Base-by-base conservation (phyloP, 2,888 invertebrate genomes). In the Mesochorus sp. region DNA sequence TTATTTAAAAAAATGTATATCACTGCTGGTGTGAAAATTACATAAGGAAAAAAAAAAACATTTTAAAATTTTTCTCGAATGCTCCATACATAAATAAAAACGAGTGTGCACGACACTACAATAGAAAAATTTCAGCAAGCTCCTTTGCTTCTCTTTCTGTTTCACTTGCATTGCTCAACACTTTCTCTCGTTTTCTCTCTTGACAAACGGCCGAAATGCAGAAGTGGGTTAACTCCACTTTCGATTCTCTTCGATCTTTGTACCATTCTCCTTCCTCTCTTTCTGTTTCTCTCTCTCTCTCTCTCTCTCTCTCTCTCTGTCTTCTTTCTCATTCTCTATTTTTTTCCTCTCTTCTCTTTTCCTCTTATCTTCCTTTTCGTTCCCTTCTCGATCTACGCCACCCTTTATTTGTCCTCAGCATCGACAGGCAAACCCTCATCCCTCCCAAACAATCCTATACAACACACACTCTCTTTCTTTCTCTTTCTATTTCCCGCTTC, bases 181-280 rank as follows among this genome's bases (percentile, higher is more conserved):
- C 53, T 28, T 24, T 34, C 49, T 55, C 34, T 31, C 42, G 12
- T n/a, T n/a, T n/a, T n/a, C n/a, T n/a, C 71, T 39, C n/a, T 83
- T 85, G 86, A 87, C 84, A 86, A 88, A 88, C 84, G 84, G 83
- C 84, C 84, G 82, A 86, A 85, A 87, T 85, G 83, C 79, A 81
- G 83, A 89, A 88, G 86, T 89, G 84, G 88, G 87, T 88, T 87
- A 87, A 86, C 85, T 84, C 85, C 80, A 80, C 81, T 77, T 80
- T 70, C 24, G 47, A 59, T 57, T 80, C 70, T 61, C 79, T 75
- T 75, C 73, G 70, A 59, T n/a, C n/a, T n/a, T n/a, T n/a, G n/a
- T n/a, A n/a, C n/a, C n/a, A n/a, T n/a, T n/a, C n/a, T n/a, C 67
- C 62, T 68, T 68, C 57, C 44, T 51, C 67, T 62, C 47, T 49